Conservation (phyloP, 2,888 invertebrate genomes). For the Tetragnatha montana region DNA sequence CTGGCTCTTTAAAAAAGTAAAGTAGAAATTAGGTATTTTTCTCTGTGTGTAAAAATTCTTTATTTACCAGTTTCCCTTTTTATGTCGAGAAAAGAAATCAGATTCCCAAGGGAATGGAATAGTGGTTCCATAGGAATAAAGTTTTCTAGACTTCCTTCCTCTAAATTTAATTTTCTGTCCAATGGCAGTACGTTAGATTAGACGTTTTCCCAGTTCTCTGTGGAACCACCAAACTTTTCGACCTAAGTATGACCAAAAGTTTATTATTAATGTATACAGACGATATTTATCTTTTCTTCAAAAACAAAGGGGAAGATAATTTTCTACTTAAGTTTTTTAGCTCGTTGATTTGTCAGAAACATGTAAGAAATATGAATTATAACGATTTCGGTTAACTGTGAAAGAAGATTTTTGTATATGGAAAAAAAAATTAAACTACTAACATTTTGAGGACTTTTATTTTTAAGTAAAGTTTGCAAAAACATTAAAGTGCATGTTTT, state of each 20-base stretch:
- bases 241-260: neutral
- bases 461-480: too few relatives aligned
- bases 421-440: too few relatives aligned
- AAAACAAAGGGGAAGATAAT: too few relatives aligned
- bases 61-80: neutral
- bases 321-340: too few relatives aligned
- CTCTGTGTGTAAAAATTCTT: neutral
- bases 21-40: slow-evolving; percentile 1
- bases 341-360: too few relatives aligned
- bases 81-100: neutral
- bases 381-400: too few relatives aligned
- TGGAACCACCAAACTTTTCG: neutral
- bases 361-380: too few relatives aligned
- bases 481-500: too few relatives aligned
- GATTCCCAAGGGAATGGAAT: slow-evolving; percentile 1
- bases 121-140: neutral
- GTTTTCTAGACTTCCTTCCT: neutral
- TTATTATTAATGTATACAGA: too few relatives aligned
- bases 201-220: neutral
- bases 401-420: too few relatives aligned
- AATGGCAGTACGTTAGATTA: neutral
- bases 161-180: slow-evolving; percentile 16
- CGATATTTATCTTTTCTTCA: too few relatives aligned
- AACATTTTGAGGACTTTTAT: too few relatives aligned
- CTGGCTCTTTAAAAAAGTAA: neutral